These are phyloP conservation scores for Gadopsis marmoratus DNA, from an alignment of 2,797 vertebrate genomes.

Conservation along the genomic window DNA sequence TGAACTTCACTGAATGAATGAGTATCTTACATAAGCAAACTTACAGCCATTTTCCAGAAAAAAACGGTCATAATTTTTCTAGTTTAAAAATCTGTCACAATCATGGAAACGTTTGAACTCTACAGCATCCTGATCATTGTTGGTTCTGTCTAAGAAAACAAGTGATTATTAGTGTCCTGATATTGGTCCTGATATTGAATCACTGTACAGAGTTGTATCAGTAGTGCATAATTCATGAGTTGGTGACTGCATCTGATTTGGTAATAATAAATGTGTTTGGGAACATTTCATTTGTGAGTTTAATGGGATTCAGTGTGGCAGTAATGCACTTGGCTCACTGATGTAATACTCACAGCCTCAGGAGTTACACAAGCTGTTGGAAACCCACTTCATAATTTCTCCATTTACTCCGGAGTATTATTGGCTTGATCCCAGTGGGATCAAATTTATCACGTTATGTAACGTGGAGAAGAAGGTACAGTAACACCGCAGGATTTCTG, in stretches of 20 bases:
- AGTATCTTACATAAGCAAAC: conserved; percentile 28
- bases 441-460: conserved; percentile 23
- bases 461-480: conserved; percentile 6
- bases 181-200: conserved; percentile 51
- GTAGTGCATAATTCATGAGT: conserved; percentile 59
- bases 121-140: neutral
- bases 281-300: conserved; percentile 59
- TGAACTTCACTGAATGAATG: conserved; percentile 26
- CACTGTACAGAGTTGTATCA: conserved; percentile 59
- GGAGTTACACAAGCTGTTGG: conserved; percentile 39
- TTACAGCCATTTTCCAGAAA: neutral
- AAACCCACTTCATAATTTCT: conserved; percentile 39
- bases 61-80: neutral
- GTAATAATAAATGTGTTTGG: conserved; percentile 69
- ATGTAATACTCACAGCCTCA: conserved; percentile 51
- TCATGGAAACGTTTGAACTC: conserved; percentile 28
- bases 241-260: conserved; percentile 55
- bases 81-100: conserved; percentile 14
- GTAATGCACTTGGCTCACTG: conserved; percentile 43
- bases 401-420: conserved; percentile 10
- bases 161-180: conserved; percentile 45
- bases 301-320: conserved; percentile 41
- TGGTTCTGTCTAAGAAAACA: conserved; percentile 46
- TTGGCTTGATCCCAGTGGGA: conserved; percentile 8
- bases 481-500: neutral